Base-by-base conservation (phyloP, 2,888 invertebrate genomes). In the Acanthosoma haemorrhoidale region DNA sequence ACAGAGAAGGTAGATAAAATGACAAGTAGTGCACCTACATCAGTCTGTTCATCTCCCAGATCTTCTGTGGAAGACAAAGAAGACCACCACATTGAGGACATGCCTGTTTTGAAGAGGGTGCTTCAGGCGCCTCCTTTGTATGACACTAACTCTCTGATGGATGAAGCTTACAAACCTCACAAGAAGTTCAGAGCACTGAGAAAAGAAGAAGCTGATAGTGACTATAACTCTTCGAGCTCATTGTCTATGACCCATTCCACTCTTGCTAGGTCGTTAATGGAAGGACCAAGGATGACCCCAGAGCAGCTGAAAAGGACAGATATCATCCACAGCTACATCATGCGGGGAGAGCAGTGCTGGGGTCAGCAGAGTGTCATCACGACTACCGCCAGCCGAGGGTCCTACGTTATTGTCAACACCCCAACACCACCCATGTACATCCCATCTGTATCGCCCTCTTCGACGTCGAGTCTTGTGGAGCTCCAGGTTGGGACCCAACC, bases 161-260 rank as follows among this genome's bases (percentile, higher is more conserved):
- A 94, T 80, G 94, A 94, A 81, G 94, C 94, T 15, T 95, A 95
- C 83, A 93, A 94, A 80, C 94, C 94, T 72, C 95, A 95, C 84
- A 95, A 95, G 82, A 95, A 95, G 81, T 95, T 95, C 85, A 88
- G 95, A 57, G 92, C 92, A 2, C 83, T 92, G 79, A 84, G 92
- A 29, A 64, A 39, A 11, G 90, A 91, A 76, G 92, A 92, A 78
- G 87, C 88, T 2, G 90, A 89, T 51, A 92, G 92, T 77, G 90
- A 91, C 2, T 88, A 88, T 77, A 77, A 79, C 16, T 69, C 73
- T 36, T 18, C 73, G 61, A 71, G 74, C 70, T 85, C 90, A 58
- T 82, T 93, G 69, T 92, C 92, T 75, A 91, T 91, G 77, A 92
- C 92, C 71, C 93, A 93, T 82, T 93, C 92, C 39, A 94, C 93